These are phyloP conservation scores for Psammodynastes pulverulentus DNA, from an alignment of 2,113 vertebrate genomes.

Conservation along the genomic window DNA sequence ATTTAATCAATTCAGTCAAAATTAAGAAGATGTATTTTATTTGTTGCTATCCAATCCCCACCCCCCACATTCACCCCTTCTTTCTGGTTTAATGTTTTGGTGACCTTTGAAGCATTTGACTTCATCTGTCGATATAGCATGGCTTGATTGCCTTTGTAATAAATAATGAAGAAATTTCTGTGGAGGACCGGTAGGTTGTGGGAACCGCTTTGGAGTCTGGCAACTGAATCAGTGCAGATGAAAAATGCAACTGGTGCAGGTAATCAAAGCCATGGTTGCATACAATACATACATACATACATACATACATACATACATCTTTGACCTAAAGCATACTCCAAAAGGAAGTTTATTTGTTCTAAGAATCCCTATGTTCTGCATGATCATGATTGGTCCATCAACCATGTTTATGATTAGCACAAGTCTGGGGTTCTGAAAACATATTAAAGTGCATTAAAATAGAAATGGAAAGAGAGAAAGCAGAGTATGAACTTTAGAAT, in stretches of 20 bases:
- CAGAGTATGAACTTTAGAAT: neutral
- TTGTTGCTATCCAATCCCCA: conserved; percentile 44
- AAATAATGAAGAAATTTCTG: conserved; percentile 69
- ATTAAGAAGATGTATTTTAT: conserved; percentile 79
- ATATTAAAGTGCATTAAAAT: neutral
- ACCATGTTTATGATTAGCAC: neutral
- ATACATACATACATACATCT: neutral
- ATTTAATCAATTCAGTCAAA: conserved; percentile 75
- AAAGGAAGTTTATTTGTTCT: neutral
- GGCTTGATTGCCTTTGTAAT: conserved; percentile 67
- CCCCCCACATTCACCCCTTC: conserved; percentile 49
- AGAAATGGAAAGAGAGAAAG: neutral
- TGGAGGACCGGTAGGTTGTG: conserved; percentile 36
- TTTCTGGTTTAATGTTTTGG: conserved; percentile 56
- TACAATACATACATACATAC: neutral
- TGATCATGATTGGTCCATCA: neutral
- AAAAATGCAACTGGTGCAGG: conserved; percentile 9
- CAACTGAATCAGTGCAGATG: conserved; percentile 21
- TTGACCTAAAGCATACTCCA: neutral
- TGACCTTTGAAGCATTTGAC: conserved; percentile 74
- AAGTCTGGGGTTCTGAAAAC: neutral
- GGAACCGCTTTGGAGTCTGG: conserved; percentile 43
- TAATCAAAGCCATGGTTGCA: conserved; percentile 10
- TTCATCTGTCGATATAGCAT: conserved; percentile 59
- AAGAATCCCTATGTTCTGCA: neutral